Base-by-base conservation (phyloP, 2,113 vertebrate species). In the Corythoichthys haematopterus region DNA sequence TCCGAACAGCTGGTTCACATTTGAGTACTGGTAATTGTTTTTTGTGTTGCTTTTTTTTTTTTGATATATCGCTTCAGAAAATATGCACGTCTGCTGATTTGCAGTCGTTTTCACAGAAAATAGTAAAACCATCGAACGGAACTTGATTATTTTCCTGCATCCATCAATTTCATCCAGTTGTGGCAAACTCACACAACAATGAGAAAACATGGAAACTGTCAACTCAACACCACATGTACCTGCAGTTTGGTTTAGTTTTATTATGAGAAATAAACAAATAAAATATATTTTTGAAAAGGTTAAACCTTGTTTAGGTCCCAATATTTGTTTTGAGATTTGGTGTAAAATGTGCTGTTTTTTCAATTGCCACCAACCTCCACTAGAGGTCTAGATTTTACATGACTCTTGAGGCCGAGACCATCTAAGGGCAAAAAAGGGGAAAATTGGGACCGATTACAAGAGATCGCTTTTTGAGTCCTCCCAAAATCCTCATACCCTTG, bases 1-100 rank as follows among this genome's bases (percentile, higher is more conserved):
- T 55, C 47, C 1, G 15, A 70, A 65, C 86, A 90, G 84, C 84
- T 88, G 85, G 57, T 87, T 89, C 77, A 66, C 16, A 85, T 89
- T 79, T 77, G 37, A 79, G 59, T 5, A 43, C 4, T 8, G 9
- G 40, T 45, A 71, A 61, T 69, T 59, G 74, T 57, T 74, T 76
- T 79, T 67, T 68, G 53, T 80, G 58, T 74, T 75, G 53, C 71
- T 71, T 77, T 71, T 80, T 87, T 81, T 40, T 40, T 40, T 2
- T 55, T 28, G 9, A 61, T 61, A n/a, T 5, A 38, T 15, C 2
- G n/a, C n/a, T 43, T 11, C 59, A 45, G 59, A 16, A 45, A 6
- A 28, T 45, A 45, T 11, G 11, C 16, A 28, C 37, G 40, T 45
- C 8, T 20, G n/a, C 6, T 15, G 15, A 46, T 33, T 13, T 62